These are phyloP conservation scores for Sisyra nigra DNA, from an alignment of 2,888 invertebrate genomes.

Conservation along the genomic window DNA sequence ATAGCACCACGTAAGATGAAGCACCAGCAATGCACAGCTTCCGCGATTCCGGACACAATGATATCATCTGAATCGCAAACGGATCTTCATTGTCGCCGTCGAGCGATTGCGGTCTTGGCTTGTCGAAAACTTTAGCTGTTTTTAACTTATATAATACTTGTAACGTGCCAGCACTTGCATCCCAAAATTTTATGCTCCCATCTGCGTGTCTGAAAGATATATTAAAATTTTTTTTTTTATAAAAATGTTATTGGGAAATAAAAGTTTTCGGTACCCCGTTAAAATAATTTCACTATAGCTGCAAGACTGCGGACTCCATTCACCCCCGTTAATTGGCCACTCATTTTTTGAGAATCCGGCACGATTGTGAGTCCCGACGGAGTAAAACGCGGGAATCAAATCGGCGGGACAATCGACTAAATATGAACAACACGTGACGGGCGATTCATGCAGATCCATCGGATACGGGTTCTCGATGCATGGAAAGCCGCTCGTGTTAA, in stretches of 20 bases:
- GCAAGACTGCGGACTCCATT: conserved; percentile 89
- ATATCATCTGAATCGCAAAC: conserved; percentile 76
- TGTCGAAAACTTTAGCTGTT: conserved; percentile 83
- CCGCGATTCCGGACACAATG: conserved; percentile 86
- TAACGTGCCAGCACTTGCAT: conserved; percentile 88
- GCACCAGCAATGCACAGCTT: conserved; percentile 80
- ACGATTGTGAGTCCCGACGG: conserved; percentile 71
- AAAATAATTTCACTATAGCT: conserved; percentile 97
- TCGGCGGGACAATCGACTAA: conserved; percentile 97
- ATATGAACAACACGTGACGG: conserved; percentile 93
- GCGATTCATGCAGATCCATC: conserved; percentile 98
- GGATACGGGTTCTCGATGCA: conserved; percentile 99
- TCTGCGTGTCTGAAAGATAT: conserved; percentile 74
- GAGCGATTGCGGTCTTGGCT: conserved; percentile 45
- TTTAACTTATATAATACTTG: conserved; percentile 96
- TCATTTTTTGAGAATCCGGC: conserved; percentile 78
- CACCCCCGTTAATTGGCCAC: conserved; percentile 95
- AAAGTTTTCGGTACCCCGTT: conserved; percentile 58
- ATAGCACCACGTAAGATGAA: conserved; percentile 85
- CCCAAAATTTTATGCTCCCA: conserved; percentile 98
- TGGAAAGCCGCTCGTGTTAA: conserved; percentile 89
- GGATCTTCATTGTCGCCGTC: conserved; percentile 66
- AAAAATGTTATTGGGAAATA: neutral
- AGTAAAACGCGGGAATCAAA: conserved; percentile 94
- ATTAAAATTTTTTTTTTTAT: neutral